phyloP scores from a whole-genome alignment of 2,113 vertebrate species.

The Terrapene triunguis region DNA sequence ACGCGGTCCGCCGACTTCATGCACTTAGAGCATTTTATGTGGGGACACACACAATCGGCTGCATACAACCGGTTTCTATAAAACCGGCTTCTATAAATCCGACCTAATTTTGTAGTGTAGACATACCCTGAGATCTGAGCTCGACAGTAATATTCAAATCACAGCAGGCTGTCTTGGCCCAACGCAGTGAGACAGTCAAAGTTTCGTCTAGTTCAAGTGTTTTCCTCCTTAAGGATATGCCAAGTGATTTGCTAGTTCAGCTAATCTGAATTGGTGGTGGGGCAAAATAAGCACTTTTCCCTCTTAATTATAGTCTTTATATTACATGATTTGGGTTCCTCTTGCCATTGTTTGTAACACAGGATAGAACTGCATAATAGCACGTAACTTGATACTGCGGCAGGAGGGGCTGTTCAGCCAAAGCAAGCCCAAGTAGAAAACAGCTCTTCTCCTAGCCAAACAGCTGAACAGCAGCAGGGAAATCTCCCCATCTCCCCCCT shows the following conservation, averaged over 20 bases:
- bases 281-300: constrained; percentile 59
- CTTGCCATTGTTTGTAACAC: constrained; percentile 54
- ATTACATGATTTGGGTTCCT: constrained; percentile 33
- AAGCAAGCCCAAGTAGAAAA: constrained; percentile 49
- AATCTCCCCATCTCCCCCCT: neutral
- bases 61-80: too few species aligned
- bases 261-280: constrained; percentile 48
- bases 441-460: constrained; percentile 36
- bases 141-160: neutral
- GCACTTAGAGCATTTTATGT: too few species aligned
- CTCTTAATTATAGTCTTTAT: constrained; percentile 55
- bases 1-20: too few species aligned
- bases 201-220: constrained; percentile 18
- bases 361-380: constrained; percentile 40
- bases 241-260: constrained; percentile 64
- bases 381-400: constrained; percentile 21
- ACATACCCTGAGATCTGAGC: neutral
- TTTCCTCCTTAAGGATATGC: constrained; percentile 48
- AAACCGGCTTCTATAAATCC: too few species aligned
- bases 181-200: constrained; percentile 3
- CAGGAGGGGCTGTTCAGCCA: constrained; percentile 1
- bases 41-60: too few species aligned
- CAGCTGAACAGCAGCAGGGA: constrained; percentile 65
- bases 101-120: too few species aligned
- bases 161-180: constrained; percentile 22